A percentile compares a stretch with the other conserved stretches of the same genome.
Conservation (phyloP, 2,888 invertebrate genomes). For the Bombylius discolor region DNA sequence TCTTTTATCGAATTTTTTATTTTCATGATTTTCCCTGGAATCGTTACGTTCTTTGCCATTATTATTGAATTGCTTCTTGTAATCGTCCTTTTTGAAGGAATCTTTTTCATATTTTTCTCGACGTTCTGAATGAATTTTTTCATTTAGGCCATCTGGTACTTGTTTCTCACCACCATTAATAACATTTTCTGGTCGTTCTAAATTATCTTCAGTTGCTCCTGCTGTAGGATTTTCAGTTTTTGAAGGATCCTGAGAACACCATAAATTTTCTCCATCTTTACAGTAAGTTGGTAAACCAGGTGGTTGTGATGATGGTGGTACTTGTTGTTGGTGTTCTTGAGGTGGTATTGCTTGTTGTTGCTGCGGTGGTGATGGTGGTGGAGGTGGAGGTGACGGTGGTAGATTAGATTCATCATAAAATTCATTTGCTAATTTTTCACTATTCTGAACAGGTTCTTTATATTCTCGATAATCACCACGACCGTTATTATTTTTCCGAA, state of each 20-base stretch:
- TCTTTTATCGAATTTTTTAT: background rate
- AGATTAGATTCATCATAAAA: background rate
- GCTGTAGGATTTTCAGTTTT: too few species aligned
- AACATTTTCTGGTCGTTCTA: too few species aligned
- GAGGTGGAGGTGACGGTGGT: background rate
- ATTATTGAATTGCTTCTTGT: background rate
- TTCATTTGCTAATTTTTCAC: background rate
- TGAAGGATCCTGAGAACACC: too few species aligned
- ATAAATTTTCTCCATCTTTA: background rate
- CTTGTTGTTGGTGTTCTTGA: background rate
- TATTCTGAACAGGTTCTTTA: constrained; percentile 1
- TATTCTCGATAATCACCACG: constrained; percentile 4
- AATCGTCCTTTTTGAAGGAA: constrained; percentile 7
- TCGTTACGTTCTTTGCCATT: background rate
- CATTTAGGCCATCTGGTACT: too few species aligned
- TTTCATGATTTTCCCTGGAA: background rate
- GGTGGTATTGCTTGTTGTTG: background rate
- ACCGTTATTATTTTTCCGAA: background rate
- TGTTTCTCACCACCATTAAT: too few species aligned
- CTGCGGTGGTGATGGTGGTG: background rate
- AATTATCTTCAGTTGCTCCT: too few species aligned
- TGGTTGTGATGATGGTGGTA: background rate
- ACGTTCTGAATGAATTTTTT: too few species aligned
- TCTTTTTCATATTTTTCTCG: background rate
- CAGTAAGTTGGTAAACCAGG: background rate